Evolutionary conservation across 1,140 invertebrate genomes (phyloP), one percentile per base, ranked within the genome.

Genomic region (Globodera rostochiensis): DNA sequence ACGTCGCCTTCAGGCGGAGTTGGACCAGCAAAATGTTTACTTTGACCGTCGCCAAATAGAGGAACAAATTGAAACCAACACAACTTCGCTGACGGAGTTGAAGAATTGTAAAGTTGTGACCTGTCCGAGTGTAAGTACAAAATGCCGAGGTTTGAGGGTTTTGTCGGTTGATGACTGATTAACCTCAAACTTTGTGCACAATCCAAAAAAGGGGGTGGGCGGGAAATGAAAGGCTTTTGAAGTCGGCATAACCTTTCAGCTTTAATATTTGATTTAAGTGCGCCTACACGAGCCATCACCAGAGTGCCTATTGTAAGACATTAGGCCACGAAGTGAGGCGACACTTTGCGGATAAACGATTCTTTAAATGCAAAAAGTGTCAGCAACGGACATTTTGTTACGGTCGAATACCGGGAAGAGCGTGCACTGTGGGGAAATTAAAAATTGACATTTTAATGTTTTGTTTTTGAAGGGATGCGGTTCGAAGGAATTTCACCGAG

Each of bases 91-190:
- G 36, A 86, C 87, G 84, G 84, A 85, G 50, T 57, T 86, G 46
- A 86, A 86, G 6, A 71, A 85, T 57, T 84, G 87, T 66, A 76
- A 80, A 57, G 84, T 85, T 8, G 82, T 85, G 6, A 83, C 86
- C 19, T 85, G 84, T 64, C 79, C 76, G 77, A 47, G n/a, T 13
- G 84, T 85, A 73, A 87, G 46, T 77, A 6, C 79, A 4, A 19
- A 36, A 15, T 53, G 50, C 7, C 7, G 50, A 9, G 50, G 4
- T 53, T 9, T 9, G 50, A 13, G 50, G 50, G 50, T 36, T 36
- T 36, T 36, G 36, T 36, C 36, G 1, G 36, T 36, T 36, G 36
- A 36, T 36, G 36, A 36, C 36, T 36, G 2, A 36, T 3, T 36
- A 36, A 0, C 2, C 36, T 36, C 36, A 36, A 36, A 25, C 25